A percentile compares a stretch with the other conserved stretches of the same genome.
phyloP scores from a whole-genome alignment of 2,113 vertebrate species.

The Trochalopteron elliotii region DNA sequence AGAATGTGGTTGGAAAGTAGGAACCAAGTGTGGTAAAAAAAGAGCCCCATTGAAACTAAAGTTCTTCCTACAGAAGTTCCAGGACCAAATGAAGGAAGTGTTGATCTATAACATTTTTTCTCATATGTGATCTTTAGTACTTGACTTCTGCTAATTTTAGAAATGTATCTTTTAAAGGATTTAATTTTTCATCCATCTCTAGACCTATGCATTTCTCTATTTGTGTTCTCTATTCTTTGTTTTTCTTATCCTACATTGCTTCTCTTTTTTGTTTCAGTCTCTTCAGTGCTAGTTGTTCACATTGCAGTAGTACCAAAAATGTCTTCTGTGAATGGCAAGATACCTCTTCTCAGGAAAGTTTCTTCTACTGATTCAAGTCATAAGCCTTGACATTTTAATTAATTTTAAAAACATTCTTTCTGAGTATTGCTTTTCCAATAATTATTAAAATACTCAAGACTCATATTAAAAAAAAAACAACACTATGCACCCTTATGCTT shows the following conservation, averaged over 20 bases:
- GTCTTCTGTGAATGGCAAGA: not conserved
- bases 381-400: not conserved
- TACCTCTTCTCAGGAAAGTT: not conserved
- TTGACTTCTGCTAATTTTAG: not conserved
- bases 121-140: not conserved
- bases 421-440: not conserved
- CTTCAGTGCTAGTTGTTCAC: not conserved
- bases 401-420: not conserved
- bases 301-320: not conserved
- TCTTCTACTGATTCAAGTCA: not conserved
- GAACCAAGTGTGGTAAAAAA: not conserved
- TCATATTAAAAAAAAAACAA: not conserved
- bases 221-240: not conserved
- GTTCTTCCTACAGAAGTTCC: not conserved
- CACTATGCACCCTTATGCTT: not conserved
- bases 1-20: not conserved
- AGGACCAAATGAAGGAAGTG: not conserved
- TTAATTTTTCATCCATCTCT: not conserved
- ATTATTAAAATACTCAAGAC: not conserved
- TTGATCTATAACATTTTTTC: not conserved
- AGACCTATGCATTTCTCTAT: not conserved
- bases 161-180: rapidly evolving
- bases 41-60: not conserved
- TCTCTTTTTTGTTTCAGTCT: not conserved
- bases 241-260: not conserved